Conservation (phyloP, 2,888 invertebrate genomes). For the Torymus texanus region DNA sequence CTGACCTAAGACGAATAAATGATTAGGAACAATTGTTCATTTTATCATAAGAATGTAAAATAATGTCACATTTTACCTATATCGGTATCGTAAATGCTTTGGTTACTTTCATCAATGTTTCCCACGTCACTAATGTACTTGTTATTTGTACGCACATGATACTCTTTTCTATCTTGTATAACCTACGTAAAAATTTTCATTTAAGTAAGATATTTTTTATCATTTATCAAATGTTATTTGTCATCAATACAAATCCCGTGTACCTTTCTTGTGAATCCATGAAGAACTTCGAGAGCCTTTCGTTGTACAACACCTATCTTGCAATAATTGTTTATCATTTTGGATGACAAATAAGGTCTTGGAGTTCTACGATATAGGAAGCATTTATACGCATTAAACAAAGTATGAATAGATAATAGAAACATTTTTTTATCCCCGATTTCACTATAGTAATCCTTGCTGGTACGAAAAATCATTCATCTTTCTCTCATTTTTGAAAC, state of each 20-base stretch:
- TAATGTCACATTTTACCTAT: no score
- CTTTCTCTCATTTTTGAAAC: no score
- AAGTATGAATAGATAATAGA: background rate
- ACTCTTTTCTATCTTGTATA: slow-evolving; percentile 54
- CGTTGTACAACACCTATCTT: slow-evolving; percentile 40
- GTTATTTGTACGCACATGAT: slow-evolving; percentile 50
- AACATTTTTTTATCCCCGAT: background rate
- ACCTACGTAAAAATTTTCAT: slow-evolving; percentile 33
- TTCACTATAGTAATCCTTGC: no score
- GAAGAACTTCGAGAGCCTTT: slow-evolving; percentile 43
- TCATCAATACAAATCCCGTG: background rate
- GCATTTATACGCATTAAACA: no score
- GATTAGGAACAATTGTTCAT: background rate
- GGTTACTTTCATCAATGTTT: no score
- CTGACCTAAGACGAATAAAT: background rate
- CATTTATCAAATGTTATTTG: background rate
- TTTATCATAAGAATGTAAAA: no score
- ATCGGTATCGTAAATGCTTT: no score
- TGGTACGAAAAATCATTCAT: no score
- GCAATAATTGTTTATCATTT: slow-evolving; percentile 38
- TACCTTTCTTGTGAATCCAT: slow-evolving; percentile 46
- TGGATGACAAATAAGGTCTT: slow-evolving; percentile 33
- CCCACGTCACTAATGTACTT: slow-evolving; percentile 45
- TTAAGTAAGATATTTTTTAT: background rate
- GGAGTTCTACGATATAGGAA: slow-evolving; percentile 37